phyloP scores from a whole-genome alignment of 2,888 invertebrate genomes.

The Eucriotettix oculatus region DNA sequence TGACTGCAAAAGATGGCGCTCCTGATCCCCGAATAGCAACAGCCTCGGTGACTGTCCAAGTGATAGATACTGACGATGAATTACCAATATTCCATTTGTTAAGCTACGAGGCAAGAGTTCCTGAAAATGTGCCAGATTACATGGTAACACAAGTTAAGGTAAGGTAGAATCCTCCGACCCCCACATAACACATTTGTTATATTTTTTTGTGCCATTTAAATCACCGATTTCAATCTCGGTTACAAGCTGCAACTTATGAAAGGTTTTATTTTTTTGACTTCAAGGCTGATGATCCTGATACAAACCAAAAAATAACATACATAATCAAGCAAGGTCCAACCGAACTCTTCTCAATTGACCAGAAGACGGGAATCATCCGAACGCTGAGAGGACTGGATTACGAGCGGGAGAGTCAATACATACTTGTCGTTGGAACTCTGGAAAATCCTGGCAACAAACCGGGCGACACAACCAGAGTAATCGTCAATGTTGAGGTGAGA shows the following conservation, averaged over 20 bases:
- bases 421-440: constrained; percentile 62
- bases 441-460: constrained; percentile 56
- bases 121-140: constrained; percentile 67
- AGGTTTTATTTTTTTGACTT: constrained; percentile 15
- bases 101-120: constrained; percentile 61
- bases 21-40: constrained; percentile 72
- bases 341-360: constrained; percentile 67
- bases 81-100: constrained; percentile 57
- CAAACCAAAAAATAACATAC: constrained; percentile 57
- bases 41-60: constrained; percentile 66
- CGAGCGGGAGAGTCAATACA: constrained; percentile 54
- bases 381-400: constrained; percentile 63
- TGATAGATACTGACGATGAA: constrained; percentile 69
- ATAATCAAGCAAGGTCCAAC: constrained; percentile 65
- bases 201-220: not conserved
- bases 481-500: constrained; percentile 48
- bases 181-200: not conserved
- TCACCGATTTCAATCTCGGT: not conserved
- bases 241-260: not conserved
- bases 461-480: constrained; percentile 57
- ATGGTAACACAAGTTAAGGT: constrained; percentile 64
- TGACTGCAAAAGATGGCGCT: constrained; percentile 78
- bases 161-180: constrained; percentile 1
- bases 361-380: constrained; percentile 59
- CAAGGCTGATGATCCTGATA: constrained; percentile 70